Conservation (phyloP, 1,140 invertebrate species). For the Lucilia cuprina region DNA sequence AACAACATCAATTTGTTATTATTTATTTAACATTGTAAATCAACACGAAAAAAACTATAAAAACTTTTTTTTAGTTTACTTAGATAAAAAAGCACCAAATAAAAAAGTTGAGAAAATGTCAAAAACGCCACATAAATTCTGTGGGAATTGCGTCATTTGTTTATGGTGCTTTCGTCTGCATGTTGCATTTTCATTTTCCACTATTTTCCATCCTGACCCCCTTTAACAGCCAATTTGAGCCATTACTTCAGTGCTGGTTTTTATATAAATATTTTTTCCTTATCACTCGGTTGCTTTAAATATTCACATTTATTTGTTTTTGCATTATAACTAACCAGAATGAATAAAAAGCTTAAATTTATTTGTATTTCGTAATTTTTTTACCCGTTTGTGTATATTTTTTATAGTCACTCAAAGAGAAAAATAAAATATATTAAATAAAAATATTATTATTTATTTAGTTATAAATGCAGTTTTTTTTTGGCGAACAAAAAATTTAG, state of each 20-base stretch:
- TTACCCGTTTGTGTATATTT: too few species aligned
- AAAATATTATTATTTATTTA: too few species aligned
- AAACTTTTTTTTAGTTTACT: neutral
- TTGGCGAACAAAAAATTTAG: too few species aligned
- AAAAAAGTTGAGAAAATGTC: too few species aligned
- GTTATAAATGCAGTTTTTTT: too few species aligned
- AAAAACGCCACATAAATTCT: neutral
- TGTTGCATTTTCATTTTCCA: neutral
- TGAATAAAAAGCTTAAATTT: too few species aligned
- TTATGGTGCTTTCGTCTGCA: neutral
- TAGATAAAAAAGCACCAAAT: neutral
- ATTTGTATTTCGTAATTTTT: too few species aligned
- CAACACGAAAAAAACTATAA: neutral
- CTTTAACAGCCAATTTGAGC: neutral
- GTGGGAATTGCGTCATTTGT: constrained; percentile 13
- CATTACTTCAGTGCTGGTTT: neutral
- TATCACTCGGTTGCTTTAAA: neutral
- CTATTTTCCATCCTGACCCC: neutral
- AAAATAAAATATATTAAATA: too few species aligned
- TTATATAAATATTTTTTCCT: neutral
- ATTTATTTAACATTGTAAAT: constrained; percentile 1
- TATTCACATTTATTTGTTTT: neutral
- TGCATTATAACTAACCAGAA: too few species aligned
- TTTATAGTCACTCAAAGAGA: too few species aligned
- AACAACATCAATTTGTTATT: neutral